These are phyloP conservation scores for Chloropsis cyanopogon DNA, from an alignment of 2,113 vertebrate genomes.

Conservation along the genomic window DNA sequence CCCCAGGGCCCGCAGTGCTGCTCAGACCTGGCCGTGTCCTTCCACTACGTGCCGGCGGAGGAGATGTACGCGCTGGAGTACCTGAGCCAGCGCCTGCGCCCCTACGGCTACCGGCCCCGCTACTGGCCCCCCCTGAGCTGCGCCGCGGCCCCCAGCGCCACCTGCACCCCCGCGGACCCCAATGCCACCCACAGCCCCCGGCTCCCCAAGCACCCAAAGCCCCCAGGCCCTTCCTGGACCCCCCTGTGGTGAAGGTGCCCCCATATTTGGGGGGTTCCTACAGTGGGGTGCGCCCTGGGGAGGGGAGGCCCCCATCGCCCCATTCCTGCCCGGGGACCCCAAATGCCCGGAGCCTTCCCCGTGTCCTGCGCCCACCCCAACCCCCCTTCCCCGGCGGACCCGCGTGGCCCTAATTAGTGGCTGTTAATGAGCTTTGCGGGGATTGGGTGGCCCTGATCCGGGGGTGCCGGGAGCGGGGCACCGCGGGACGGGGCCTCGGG, in stretches of 20 bases:
- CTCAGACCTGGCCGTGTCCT: background rate
- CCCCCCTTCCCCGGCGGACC: background rate
- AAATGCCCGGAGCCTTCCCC: background rate
- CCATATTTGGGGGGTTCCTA: background rate
- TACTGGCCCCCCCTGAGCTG: background rate
- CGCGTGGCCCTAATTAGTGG: background rate
- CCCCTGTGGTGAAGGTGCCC: background rate
- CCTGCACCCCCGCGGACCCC: background rate
- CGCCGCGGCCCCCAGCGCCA: background rate
- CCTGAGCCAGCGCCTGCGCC: background rate
- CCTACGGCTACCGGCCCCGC: background rate
- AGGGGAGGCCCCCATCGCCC: background rate
- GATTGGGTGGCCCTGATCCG: background rate
- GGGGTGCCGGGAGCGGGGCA: background rate
- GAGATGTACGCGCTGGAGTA: background rate
- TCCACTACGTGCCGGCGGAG: background rate
- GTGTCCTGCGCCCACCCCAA: background rate
- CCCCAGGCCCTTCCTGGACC: background rate
- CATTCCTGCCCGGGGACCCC: background rate
- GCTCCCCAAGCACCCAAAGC: background rate
- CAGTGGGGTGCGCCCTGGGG: background rate
- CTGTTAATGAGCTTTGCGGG: background rate
- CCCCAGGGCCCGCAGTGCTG: background rate
- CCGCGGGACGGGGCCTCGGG: background rate
- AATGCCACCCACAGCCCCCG: background rate